Evolutionary conservation across 2,797 vertebrate genomes (phyloP), one percentile per base, ranked within the genome.

Genomic region (Cyprinella venusta): DNA sequence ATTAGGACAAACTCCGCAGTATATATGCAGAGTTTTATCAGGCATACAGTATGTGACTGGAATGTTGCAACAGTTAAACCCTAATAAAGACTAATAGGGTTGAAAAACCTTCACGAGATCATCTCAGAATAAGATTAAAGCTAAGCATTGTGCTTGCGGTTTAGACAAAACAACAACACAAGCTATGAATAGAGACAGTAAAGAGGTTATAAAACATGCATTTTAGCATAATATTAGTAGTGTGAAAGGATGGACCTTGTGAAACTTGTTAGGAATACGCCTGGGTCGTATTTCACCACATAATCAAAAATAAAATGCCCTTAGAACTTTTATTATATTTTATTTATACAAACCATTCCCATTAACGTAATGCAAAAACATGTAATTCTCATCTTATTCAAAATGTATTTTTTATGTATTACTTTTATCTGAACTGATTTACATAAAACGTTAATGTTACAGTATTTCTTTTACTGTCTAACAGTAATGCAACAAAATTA

Each of bases 31-130:
- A 67, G 72, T 33, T 76, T 68, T 48, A 76, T 59, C n/a, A 68
- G 33, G 48, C 63, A 68, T 64, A 56, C 61, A 54, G 61, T 42
- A 56, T 68, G 40, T 13, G 63, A 54, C 45, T 18, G 24, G n/a
- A 40, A 56, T 26, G n/a, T 13, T 50, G 50, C 30, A 63, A 72
- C 9, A 9, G 54, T 63, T 71, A 48, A 81, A 50, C 19, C 5
- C 16, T 19, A 36, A 72, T 64, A 72, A 72, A 81, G 56, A 50
- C 15, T 72, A 81, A 72, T 24, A 36, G 68, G 15, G 21, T 48
- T 45, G 24, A 59, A n/a, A 45, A 45, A 61, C 5, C n/a, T 59
- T 40, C 10, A 16, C 30, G 30, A 26, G 33, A 54, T 33, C 45
- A 61, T 61, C n/a, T 48, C 18, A 45, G 76, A n/a, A 48, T 80